Evolutionary conservation across 30 jellyfish, hydroid and myxozoan species (phyloP).

Genomic region (Chironex yamaguchii): DNA sequence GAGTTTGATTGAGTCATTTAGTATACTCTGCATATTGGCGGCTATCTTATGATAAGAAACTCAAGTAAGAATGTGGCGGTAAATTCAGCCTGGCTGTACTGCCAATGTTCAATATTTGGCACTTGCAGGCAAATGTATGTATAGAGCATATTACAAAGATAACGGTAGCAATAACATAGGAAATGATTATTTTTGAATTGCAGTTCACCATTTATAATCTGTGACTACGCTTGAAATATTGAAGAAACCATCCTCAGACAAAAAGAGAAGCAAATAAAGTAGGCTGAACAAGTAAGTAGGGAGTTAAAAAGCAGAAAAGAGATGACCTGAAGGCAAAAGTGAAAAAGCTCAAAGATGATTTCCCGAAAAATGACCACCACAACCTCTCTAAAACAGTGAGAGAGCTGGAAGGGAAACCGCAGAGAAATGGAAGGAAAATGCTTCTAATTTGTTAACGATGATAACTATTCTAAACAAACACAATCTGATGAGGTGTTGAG

Average conservation of each 20-base stretch:
- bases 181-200: too few relatives aligned
- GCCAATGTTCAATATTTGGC: too few relatives aligned
- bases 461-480: slow-evolving; percentile 8
- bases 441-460: background rate
- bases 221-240: slow-evolving; percentile 13
- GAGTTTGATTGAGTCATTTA: too few relatives aligned
- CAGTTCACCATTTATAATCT: too few relatives aligned
- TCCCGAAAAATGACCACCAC: background rate
- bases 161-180: too few relatives aligned
- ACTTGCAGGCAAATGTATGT: too few relatives aligned
- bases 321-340: background rate
- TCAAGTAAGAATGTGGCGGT: too few relatives aligned
- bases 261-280: background rate
- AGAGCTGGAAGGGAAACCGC: slow-evolving; percentile 21
- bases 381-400: slow-evolving; percentile 32
- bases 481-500: background rate
- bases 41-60: too few relatives aligned
- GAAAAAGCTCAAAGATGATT: slow-evolving; percentile 27
- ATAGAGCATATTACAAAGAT: too few relatives aligned
- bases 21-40: too few relatives aligned
- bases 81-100: too few relatives aligned
- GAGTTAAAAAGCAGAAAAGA: background rate
- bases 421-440: background rate
- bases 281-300: slow-evolving; percentile 4
- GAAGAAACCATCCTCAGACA: slow-evolving; percentile 17